Evolutionary conservation across 2,113 vertebrate genomes (phyloP).

Genomic region (Saguinus midas): DNA sequence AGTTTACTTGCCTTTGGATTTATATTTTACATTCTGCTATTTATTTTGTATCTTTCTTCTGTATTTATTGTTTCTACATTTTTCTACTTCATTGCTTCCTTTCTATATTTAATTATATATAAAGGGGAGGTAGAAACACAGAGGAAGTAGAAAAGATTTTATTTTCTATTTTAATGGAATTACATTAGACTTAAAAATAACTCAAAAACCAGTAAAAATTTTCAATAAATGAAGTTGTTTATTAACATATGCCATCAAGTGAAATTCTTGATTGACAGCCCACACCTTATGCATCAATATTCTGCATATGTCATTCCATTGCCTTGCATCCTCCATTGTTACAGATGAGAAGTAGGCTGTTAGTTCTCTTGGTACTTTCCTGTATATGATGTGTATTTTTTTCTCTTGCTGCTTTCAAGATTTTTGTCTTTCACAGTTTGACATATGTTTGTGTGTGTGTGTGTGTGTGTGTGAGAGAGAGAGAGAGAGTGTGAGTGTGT

Average conservation of each 20-base stretch:
- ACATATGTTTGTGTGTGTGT: neutral
- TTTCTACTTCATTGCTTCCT: neutral
- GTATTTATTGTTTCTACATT: neutral
- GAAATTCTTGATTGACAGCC: neutral
- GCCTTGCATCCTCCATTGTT: neutral
- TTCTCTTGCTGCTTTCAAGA: neutral
- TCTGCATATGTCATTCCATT: neutral
- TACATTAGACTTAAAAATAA: no score
- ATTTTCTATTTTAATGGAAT: no score
- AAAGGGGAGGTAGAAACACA: no score
- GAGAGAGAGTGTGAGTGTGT: neutral
- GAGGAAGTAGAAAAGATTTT: no score
- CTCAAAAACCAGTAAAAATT: no score
- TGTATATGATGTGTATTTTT: neutral
- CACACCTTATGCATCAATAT: accelerated
- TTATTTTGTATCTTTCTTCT: neutral
- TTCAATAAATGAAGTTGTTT: no score
- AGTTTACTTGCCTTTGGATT: neutral
- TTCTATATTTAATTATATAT: neutral
- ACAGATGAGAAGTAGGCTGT: neutral
- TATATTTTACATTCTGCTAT: neutral
- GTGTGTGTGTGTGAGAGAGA: neutral
- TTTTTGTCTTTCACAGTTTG: neutral
- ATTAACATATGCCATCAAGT: no score
- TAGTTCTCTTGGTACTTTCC: neutral